A percentile compares a stretch with the other conserved stretches of the same genome.
Conservation (phyloP, 1,140 invertebrate species). For the Megalopta genalis region DNA sequence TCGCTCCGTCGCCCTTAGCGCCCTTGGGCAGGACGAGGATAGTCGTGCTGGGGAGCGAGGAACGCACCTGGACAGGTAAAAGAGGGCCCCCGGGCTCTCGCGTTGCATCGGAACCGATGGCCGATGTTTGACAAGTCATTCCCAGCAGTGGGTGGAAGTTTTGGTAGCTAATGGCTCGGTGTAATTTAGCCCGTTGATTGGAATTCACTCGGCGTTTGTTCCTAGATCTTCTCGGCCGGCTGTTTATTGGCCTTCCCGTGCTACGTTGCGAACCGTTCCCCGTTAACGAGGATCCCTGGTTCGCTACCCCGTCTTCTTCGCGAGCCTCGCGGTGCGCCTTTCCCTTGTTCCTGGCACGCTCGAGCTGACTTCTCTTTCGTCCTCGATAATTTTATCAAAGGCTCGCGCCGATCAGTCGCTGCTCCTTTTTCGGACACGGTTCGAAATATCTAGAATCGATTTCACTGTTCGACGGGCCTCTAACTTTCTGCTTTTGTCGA, state of each 20-base stretch:
- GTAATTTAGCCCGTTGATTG: slow-evolving; percentile 51
- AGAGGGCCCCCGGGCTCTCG: slow-evolving; percentile 19
- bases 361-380: neutral
- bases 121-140: slow-evolving; percentile 52
- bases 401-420: too few species aligned
- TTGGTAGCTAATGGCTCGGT: slow-evolving; percentile 54
- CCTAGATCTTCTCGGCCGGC: slow-evolving; percentile 2
- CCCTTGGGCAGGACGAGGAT: neutral
- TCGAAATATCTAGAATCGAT: too few species aligned
- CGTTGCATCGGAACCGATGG: slow-evolving; percentile 41
- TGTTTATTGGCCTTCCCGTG: neutral
- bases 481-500: too few species aligned
- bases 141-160: slow-evolving; percentile 50
- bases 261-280: neutral
- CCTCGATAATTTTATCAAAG: neutral
- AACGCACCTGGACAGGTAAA: slow-evolving; percentile 63
- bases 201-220: slow-evolving; percentile 37
- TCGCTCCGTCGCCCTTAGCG: neutral
- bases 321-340: neutral
- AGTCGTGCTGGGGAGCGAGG: neutral
- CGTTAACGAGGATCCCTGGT: slow-evolving; percentile 19
- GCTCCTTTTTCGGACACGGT: too few species aligned
- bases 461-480: too few species aligned
- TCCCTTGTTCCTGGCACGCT: neutral
- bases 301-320: neutral